These are phyloP conservation scores for Riparia riparia DNA, from an alignment of 2,113 vertebrate genomes.

Conservation along the genomic window DNA sequence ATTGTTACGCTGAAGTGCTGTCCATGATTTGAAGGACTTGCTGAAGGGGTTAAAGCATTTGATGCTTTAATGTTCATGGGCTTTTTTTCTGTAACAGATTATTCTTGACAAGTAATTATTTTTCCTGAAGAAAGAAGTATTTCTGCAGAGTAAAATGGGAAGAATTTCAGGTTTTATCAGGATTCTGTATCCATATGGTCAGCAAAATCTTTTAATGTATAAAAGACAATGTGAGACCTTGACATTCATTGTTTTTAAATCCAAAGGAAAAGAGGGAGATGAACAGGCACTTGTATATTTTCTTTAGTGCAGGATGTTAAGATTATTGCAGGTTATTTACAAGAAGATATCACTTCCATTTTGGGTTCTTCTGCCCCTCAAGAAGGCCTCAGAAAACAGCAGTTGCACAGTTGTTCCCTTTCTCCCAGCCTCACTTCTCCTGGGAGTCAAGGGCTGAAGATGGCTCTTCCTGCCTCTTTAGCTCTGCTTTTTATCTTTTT, in stretches of 20 bases:
- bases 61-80: not conserved
- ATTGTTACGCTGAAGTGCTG: not conserved
- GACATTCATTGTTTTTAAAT: not conserved
- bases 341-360: not conserved
- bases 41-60: not conserved
- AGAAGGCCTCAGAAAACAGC: not conserved
- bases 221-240: not conserved
- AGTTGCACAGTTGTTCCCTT: not conserved
- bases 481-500: not conserved
- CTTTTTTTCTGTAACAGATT: not conserved
- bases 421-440: not conserved
- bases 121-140: not conserved
- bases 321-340: not conserved
- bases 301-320: not conserved
- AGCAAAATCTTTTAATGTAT: not conserved
- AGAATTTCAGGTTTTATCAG: not conserved
- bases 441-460: not conserved
- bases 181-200: not conserved
- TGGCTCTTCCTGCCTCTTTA: not conserved
- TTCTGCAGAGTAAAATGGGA: not conserved
- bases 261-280: not conserved
- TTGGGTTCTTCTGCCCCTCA: not conserved
- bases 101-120: constrained; percentile 26
- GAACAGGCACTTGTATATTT: not conserved
- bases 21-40: not conserved